These are phyloP conservation scores for Troilus luridus DNA, from an alignment of 2,888 invertebrate species.

Conservation along the genomic window DNA sequence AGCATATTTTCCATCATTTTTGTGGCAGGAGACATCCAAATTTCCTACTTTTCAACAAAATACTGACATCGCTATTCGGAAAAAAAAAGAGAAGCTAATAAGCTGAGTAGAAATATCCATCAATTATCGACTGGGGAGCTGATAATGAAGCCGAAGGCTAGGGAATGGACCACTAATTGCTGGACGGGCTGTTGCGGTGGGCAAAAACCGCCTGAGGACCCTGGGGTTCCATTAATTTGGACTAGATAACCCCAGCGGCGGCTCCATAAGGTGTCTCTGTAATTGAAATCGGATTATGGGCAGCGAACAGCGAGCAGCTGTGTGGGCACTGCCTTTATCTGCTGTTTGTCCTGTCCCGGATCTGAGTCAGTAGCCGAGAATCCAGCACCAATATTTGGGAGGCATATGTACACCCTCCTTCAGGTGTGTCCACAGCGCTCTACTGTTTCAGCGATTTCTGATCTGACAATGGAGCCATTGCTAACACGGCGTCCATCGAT, in stretches of 20 bases:
- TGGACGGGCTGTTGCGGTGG: not conserved
- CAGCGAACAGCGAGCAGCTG: not conserved
- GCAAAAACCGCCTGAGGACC: not conserved
- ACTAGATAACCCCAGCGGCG: conserved; percentile 16
- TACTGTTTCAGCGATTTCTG: not conserved
- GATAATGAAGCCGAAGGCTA: conserved; percentile 7
- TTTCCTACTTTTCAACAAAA: too few species aligned
- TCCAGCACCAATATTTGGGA: not conserved
- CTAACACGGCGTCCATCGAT: not conserved
- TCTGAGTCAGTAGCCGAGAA: not conserved
- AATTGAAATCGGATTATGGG: conserved; percentile 28
- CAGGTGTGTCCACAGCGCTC: not conserved
- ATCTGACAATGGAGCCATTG: not conserved
- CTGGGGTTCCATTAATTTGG: not conserved
- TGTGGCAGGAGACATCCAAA: too few species aligned
- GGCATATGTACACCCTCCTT: not conserved
- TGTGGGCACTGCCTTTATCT: conserved; percentile 5
- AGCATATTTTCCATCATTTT: too few species aligned
- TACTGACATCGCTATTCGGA: too few species aligned
- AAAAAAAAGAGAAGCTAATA: too few species aligned
- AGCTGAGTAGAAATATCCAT: too few species aligned
- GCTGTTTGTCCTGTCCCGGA: not conserved
- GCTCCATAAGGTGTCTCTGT: not conserved
- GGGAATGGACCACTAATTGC: conserved; percentile 9
- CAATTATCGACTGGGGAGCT: not conserved